phyloP scores from a whole-genome alignment of 2,888 invertebrate species.

The Trimorus sp. region DNA sequence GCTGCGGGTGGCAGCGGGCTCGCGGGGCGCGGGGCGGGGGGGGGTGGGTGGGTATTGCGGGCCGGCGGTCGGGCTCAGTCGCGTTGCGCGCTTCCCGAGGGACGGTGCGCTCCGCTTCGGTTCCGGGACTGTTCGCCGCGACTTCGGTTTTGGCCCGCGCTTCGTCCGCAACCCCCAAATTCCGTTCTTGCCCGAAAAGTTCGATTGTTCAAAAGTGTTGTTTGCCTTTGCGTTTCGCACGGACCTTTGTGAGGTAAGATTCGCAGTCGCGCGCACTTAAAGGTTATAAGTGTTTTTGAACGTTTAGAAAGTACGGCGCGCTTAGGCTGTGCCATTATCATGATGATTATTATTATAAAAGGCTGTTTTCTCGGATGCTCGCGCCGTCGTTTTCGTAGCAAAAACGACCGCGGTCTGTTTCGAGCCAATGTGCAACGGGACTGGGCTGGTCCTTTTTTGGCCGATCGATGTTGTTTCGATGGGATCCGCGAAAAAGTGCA shows the following conservation, averaged over 20 bases:
- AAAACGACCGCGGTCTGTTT: slow-evolving; percentile 38
- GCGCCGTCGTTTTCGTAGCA: slow-evolving; percentile 43
- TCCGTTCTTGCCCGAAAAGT: too few species aligned
- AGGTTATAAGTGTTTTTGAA: slow-evolving; percentile 67
- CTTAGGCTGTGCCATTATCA: slow-evolving; percentile 51
- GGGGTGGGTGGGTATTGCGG: slow-evolving; percentile 59
- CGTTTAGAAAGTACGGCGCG: slow-evolving; percentile 66
- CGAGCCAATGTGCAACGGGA: slow-evolving; percentile 41
- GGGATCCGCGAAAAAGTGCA: neutral
- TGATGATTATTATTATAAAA: slow-evolving; percentile 50
- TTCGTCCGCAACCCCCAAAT: neutral
- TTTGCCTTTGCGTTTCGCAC: slow-evolving; percentile 35
- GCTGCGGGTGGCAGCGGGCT: slow-evolving; percentile 53
- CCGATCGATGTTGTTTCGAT: slow-evolving; percentile 11
- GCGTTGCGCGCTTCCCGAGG: slow-evolving; percentile 65
- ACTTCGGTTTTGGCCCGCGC: slow-evolving; percentile 1
- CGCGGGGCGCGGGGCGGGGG: slow-evolving; percentile 48
- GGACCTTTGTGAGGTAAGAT: slow-evolving; percentile 56
- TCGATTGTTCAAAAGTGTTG: slow-evolving; percentile 1
- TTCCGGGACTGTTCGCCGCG: slow-evolving; percentile 19
- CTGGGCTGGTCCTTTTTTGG: slow-evolving; percentile 26
- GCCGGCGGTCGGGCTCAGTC: slow-evolving; percentile 60
- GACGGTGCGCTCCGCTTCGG: slow-evolving; percentile 55
- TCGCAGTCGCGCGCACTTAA: slow-evolving; percentile 55
- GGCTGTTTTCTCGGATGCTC: slow-evolving; percentile 25